Percentiles rank a stretch among this genome's conserved stretches.
These are phyloP conservation scores for Ancistrus triradiatus DNA, from an alignment of 2,113 vertebrate genomes.

Conservation along the genomic window DNA sequence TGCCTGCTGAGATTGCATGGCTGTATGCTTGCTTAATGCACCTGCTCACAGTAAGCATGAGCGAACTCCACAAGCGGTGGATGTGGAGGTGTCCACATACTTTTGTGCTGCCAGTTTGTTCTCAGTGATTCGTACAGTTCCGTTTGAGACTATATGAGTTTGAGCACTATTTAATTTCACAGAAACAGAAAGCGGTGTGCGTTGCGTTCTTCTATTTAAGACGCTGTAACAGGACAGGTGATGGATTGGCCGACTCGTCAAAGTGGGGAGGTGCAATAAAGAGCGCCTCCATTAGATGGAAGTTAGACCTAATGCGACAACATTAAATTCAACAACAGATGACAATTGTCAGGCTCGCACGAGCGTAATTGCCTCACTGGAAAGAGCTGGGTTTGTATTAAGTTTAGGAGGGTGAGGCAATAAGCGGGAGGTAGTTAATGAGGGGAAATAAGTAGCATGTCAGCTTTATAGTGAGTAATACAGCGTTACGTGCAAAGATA, in stretches of 20 bases:
- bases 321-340: slow-evolving; percentile 25
- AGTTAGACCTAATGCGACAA: slow-evolving; percentile 26
- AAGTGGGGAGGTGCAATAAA: slow-evolving; percentile 21
- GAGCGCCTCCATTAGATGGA: slow-evolving; percentile 15
- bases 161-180: no score
- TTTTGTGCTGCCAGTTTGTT: no score
- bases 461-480: background rate
- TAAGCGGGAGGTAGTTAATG: slow-evolving; percentile 6
- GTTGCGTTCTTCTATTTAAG: no score
- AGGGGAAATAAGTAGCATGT: background rate
- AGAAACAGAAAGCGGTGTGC: no score
- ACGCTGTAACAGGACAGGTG: slow-evolving; percentile 1
- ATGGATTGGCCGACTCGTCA: slow-evolving; percentile 10
- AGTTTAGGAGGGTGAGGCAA: slow-evolving; percentile 21
- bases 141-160: no score
- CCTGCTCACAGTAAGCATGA: no score
- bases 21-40: no score
- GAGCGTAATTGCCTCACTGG: slow-evolving; percentile 24
- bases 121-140: no score
- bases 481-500: background rate
- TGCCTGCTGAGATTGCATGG: no score
- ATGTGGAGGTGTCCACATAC: no score
- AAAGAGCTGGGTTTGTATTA: slow-evolving; percentile 25
- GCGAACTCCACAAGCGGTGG: no score
- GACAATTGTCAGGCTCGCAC: slow-evolving; percentile 28